These are phyloP conservation scores for Macrotus californicus DNA, from an alignment of 2,113 vertebrate species.

Conservation along the genomic window DNA sequence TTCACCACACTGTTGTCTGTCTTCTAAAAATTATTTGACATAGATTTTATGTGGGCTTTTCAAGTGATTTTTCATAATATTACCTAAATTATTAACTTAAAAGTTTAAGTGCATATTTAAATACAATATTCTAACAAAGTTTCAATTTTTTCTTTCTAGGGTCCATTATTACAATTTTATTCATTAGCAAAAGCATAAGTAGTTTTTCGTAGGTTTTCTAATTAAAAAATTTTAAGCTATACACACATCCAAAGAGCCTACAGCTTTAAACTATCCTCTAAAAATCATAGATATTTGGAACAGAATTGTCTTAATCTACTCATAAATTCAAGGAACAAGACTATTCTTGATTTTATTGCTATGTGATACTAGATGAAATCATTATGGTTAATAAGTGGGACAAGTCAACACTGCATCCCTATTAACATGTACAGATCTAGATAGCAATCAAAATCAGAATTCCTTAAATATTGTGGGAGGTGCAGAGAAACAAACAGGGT, in stretches of 20 bases:
- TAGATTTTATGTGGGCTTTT: background rate
- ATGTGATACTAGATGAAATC: background rate
- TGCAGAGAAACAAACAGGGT: background rate
- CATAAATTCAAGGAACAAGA: constrained; percentile 30
- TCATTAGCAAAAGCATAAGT: background rate
- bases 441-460: background rate
- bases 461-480: background rate
- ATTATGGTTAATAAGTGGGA: constrained; percentile 8
- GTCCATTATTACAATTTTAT: background rate
- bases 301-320: constrained; percentile 8
- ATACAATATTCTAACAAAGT: background rate
- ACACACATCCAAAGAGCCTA: background rate
- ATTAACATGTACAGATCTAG: background rate
- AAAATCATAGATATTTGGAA: background rate
- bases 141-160: background rate
- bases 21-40: background rate
- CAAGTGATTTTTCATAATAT: background rate
- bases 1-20: no score
- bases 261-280: background rate
- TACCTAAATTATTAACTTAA: background rate
- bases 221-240: background rate
- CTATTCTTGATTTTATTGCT: constrained; percentile 31
- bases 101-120: background rate
- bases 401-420: constrained; percentile 23
- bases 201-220: background rate